Base-by-base conservation (phyloP, 2,113 vertebrate species). In the Hyla sarda region DNA sequence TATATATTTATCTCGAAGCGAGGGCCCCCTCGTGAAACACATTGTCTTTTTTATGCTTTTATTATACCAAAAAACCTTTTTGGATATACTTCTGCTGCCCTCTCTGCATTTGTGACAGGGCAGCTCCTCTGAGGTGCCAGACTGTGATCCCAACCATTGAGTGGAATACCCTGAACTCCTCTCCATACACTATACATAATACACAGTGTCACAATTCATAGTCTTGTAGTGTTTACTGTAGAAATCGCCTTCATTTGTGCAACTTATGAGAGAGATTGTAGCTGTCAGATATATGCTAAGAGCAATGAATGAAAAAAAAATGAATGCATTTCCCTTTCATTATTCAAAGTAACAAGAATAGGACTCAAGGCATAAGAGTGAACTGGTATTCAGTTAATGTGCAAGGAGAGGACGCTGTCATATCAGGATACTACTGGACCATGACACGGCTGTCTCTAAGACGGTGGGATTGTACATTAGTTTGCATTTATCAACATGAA, bases 251-350 rank as follows among this genome's bases (percentile, higher is more conserved):
- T 82, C 12, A 82, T 82, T 69, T 50, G 21, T 48, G 47, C n/a
- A 30, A 50, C 28, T 58, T 37, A 17, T 30, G 28, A 72, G 47
- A 52, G 69, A 34, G 25, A 52, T 56, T 45, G 65, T 28, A 85
- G 84, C 84, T 69, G 75, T 79, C 84, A 85, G 52, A 69, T 34
- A 85, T 52, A 34, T 19, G 48, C 75, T 23, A 41, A 25, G 16
- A 69, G 74, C 60, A 32, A 25, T 78, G 48, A 50, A 56, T 85
- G 34, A 41, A 56, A 71, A 1, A 37, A 11, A 30, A 77, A 58
- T 72, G 4, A 32, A 32, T 58, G 62, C 32, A 47, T 58, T 85
- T 86, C 32, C 28, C 45, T 58, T 58, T 72, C 76, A 80, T 86
- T n/a, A 72, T 54, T 56, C 45, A 79, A 78, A 50, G 48, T 30